phyloP scores from a whole-genome alignment of 2,888 invertebrate species.

The Synergus laeviventris region DNA sequence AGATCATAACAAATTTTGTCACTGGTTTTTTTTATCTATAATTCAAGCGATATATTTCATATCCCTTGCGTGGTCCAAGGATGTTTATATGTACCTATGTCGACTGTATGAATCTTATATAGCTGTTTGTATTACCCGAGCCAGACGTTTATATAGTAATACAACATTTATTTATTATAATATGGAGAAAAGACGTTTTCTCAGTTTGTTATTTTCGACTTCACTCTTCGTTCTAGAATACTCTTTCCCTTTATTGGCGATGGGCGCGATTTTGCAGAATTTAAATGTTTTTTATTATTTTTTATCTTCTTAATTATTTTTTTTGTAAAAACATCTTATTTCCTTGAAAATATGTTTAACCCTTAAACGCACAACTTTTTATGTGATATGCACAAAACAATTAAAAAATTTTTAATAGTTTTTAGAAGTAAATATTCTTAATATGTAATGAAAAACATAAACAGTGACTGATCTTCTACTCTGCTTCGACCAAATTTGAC shows the following conservation, averaged over 20 bases:
- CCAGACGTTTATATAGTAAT: constrained; percentile 65
- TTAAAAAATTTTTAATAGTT: not conserved
- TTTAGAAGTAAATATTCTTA: constrained; percentile 19
- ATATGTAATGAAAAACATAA: constrained; percentile 6
- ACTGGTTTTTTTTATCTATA: constrained; percentile 38
- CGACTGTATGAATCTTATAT: constrained; percentile 59
- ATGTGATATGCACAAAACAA: not conserved
- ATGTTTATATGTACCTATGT: constrained; percentile 64
- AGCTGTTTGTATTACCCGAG: constrained; percentile 61
- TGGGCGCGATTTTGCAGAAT: constrained; percentile 34
- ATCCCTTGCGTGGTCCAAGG: constrained; percentile 59
- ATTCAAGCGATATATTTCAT: constrained; percentile 47
- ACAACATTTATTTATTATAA: constrained; percentile 67
- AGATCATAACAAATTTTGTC: constrained; percentile 19
- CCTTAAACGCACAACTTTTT: constrained; percentile 26
- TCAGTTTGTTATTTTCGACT: constrained; percentile 30
- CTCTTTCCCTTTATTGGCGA: constrained; percentile 41
- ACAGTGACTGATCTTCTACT: not conserved
- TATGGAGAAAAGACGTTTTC: constrained; percentile 44
- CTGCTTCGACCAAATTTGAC: not conserved
- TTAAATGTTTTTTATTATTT: constrained; percentile 43
- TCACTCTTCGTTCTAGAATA: constrained; percentile 17
- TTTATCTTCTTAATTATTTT: not conserved
- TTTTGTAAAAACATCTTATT: not conserved
- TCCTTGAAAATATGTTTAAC: not conserved